These are phyloP conservation scores for Allobates femoralis DNA, from an alignment of 2,797 vertebrate species.

Conservation along the genomic window DNA sequence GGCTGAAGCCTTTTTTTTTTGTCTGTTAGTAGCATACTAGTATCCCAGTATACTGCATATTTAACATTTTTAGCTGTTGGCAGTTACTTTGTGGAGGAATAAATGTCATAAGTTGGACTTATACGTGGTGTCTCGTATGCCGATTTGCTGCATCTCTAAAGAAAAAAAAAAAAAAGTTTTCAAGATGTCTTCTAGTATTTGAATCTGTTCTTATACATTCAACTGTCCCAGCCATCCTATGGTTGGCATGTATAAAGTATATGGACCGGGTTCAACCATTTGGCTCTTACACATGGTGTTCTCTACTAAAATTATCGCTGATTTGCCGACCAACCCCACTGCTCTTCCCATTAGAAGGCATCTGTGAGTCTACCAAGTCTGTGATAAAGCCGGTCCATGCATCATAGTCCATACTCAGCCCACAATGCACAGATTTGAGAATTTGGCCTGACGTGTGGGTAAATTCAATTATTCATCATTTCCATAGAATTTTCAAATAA, in stretches of 20 bases:
- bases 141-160: background rate
- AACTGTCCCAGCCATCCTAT: background rate
- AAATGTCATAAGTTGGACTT: background rate
- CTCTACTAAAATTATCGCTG: too few species aligned
- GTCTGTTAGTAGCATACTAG: background rate
- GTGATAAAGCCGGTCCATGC: too few species aligned
- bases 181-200: background rate
- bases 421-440: too few species aligned
- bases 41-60: background rate
- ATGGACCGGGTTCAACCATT: background rate
- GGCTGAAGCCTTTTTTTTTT: background rate
- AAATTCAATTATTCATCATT: too few species aligned
- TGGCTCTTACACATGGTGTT: background rate
- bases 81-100: conserved; percentile 24
- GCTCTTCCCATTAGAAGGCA: too few species aligned
- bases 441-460: too few species aligned
- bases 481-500: too few species aligned
- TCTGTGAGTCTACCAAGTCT: too few species aligned
- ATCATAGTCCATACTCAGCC: too few species aligned
- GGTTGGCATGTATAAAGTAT: background rate
- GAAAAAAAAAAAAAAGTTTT: background rate
- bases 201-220: background rate
- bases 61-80: background rate
- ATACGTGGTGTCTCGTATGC: background rate
- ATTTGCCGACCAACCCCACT: too few species aligned